A percentile compares a stretch with the other conserved stretches of the same genome.
Conservation (phyloP, 1,140 invertebrate species). For the Wiebesia pumilae region DNA sequence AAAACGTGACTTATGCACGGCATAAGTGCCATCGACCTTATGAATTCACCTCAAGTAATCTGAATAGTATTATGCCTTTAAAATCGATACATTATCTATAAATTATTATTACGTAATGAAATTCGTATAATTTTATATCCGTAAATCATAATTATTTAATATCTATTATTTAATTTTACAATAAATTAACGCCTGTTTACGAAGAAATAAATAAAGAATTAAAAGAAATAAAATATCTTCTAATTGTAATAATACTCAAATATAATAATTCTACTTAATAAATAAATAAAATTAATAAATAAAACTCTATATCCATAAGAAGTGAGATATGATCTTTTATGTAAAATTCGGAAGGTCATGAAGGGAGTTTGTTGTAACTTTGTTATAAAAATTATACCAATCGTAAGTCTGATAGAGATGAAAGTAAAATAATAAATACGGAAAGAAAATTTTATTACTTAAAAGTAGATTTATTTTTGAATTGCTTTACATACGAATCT, state of each 20-base stretch:
- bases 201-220: too few relatives aligned
- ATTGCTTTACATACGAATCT: not conserved
- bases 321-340: not conserved
- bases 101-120: constrained; percentile 16
- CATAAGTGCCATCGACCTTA: not conserved
- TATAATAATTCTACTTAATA: too few relatives aligned
- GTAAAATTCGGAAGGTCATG: too few relatives aligned
- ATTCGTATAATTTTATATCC: not conserved
- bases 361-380: too few relatives aligned
- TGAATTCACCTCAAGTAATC: not conserved
- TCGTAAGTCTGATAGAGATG: too few relatives aligned
- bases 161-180: not conserved
- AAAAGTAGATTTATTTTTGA: not conserved
- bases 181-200: not conserved
- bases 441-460: not conserved
- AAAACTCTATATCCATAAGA: too few relatives aligned
- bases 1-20: not conserved
- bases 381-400: too few relatives aligned
- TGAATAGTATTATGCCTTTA: not conserved
- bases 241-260: too few relatives aligned
- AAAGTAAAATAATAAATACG: too few relatives aligned
- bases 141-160: not conserved
- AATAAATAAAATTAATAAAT: too few relatives aligned
- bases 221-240: too few relatives aligned
- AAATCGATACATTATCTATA: constrained; percentile 3